These are phyloP conservation scores for Tamandua tetradactyla DNA, from an alignment of 2,797 vertebrate genomes.

Conservation along the genomic window DNA sequence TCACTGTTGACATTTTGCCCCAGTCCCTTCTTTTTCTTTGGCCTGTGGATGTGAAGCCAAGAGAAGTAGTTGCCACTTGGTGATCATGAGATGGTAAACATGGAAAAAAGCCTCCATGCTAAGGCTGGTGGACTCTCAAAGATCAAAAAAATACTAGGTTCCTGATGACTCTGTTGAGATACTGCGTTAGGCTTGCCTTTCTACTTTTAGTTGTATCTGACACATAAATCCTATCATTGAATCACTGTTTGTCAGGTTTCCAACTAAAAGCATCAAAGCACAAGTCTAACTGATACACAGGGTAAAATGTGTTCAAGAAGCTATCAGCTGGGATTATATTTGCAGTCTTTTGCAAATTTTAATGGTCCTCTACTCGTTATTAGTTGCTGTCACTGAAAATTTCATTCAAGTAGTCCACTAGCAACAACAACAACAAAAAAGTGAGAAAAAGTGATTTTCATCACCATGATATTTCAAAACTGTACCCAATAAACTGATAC, in stretches of 20 bases:
- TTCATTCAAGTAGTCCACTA: background rate
- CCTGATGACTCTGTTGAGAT: background rate
- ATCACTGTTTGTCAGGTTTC: background rate
- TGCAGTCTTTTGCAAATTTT: background rate
- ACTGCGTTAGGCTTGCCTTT: background rate
- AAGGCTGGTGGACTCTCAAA: background rate
- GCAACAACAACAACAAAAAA: background rate
- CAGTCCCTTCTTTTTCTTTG: background rate
- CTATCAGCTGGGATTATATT: too few species aligned
- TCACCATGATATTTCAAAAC: background rate
- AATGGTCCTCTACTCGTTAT: background rate
- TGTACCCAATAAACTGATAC: background rate
- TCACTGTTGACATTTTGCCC: background rate
- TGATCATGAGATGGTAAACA: background rate
- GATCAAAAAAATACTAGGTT: background rate
- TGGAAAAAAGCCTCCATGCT: background rate
- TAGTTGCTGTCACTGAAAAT: background rate
- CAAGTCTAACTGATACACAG: background rate
- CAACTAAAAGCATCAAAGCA: background rate
- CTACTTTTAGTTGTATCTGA: background rate
- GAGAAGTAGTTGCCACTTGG: background rate
- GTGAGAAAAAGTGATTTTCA: background rate
- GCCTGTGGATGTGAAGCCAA: background rate
- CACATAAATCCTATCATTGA: background rate
- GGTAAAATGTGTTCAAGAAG: too few species aligned